Evolutionary conservation across 2,113 vertebrate species (phyloP), one percentile per base, ranked within the genome.

Genomic region (Colaptes auratus): DNA sequence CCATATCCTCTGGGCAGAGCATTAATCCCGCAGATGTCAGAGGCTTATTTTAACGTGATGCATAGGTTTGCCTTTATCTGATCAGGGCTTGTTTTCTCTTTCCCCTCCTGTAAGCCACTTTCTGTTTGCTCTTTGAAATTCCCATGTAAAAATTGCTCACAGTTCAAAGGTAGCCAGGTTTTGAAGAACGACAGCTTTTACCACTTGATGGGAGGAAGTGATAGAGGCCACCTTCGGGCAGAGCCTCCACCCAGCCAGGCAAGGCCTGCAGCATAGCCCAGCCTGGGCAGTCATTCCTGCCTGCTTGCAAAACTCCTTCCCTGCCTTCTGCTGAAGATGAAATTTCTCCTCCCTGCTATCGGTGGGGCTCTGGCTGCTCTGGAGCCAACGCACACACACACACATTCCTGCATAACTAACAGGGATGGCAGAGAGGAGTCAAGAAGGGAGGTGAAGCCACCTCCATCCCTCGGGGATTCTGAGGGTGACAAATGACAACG

Each of bases 81-180:
- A 82, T 82, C 25, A 4, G 84, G 58, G 70, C 6, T 58, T 78
- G 33, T 8, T 83, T 94, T 88, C 71, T 61, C 53, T 79, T 71
- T 56, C 55, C 55, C 78, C 67, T 69, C 61, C 2, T 13, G 2
- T 50, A 21, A 72, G 5, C n/a, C 61, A 69, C 48, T 44, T 83
- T 91, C 28, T 89, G 8, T 82, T 87, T 94, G 94, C 89, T 82
- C 81, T 88, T 23, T 84, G 55, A 63, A 89, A 85, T 94, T 95
- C 77, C 74, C 63, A 21, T 6, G 75, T 61, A 71, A 82, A 94
- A 30, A 48, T 70, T 35, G 61, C 88, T 84, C 2, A 1, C 61
- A 58, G 77, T 61, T 78, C 91, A 67, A 71, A 86, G 82, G 67
- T 33, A 86, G 56, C 30, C 72, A 44, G 3, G 15, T 82, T 79